Evolutionary conservation across 2,888 invertebrate genomes (phyloP), one percentile per base, ranked within the genome.

Genomic region (Epsilonema sp.): DNA sequence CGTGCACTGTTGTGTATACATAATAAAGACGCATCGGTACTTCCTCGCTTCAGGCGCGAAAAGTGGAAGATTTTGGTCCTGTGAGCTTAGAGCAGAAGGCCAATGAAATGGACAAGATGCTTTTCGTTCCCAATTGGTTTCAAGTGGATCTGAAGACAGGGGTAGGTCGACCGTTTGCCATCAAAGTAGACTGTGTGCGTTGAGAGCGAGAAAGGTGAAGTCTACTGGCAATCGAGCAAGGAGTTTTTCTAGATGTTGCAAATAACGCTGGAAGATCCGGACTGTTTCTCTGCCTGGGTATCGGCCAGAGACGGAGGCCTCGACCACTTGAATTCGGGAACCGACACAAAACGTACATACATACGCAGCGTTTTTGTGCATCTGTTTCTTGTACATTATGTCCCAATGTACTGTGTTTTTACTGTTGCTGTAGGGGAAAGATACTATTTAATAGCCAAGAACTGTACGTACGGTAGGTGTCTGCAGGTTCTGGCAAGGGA

Each of bases 41-140:
- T 31, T 31, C 16, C 11, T 31, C 16, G 8, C 16, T 31, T 31
- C 16, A 77, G 75, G 79, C 79, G 1, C 69, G 71, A 48, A 89
- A 86, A 73, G 74, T 86, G 5, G 83, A 89, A 68, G 87, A 89
- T 65, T 75, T 90, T 49, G 92, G 92, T 1, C 59, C 16, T 77
- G 86, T 2, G 83, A 90, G 65, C 87, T 82, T 67, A 87, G 94
- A 53, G 82, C 85, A 61, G 84, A 90, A 71, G 76, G 85, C 1
- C 38, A 87, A 90, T 65, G 82, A 82, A 61, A 73, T 83, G 51
- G 83, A 82, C 59, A 84, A 87, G 70, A 80, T 81, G 75, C 80
- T 97, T 44, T 89, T 82, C 66, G 89, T 97, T 59, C 94, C 97
- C 25, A 90, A 85, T 70, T 97, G 97, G 97, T 99, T 99, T 67